Conservation (phyloP, 2,113 vertebrate genomes). For the Ptychochromis oligacanthus region DNA sequence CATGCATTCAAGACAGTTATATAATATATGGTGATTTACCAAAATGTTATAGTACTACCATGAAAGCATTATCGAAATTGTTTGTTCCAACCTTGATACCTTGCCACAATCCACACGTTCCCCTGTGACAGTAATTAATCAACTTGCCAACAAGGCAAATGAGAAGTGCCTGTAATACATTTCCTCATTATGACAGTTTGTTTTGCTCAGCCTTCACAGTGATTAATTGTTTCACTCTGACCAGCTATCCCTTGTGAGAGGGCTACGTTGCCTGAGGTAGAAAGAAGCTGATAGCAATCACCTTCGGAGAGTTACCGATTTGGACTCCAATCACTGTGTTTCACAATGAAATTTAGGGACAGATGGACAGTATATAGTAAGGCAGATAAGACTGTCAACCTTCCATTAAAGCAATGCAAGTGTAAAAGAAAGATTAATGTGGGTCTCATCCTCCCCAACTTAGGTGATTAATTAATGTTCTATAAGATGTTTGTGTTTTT, state of each 20-base stretch:
- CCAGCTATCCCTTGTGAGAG: constrained; percentile 59
- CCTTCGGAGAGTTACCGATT: constrained; percentile 13
- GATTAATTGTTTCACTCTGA: constrained; percentile 79
- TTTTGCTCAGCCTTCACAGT: constrained; percentile 73
- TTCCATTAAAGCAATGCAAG: constrained; percentile 31
- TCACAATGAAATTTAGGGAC: constrained; percentile 31
- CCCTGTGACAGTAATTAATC: constrained; percentile 79
- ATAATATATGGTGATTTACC: background rate
- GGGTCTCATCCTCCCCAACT: background rate
- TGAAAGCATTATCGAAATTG: background rate
- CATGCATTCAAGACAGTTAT: background rate
- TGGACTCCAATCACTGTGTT: constrained; percentile 50
- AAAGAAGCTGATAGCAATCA: constrained; percentile 36
- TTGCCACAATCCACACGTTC: constrained; percentile 25
- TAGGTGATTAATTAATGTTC: constrained; percentile 23
- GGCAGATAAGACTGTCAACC: constrained; percentile 42
- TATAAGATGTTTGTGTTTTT: background rate
- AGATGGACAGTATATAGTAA: constrained; percentile 55
- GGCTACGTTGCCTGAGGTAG: constrained; percentile 47
- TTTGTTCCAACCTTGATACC: constrained; percentile 32
- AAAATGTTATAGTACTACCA: background rate
- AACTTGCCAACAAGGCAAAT: constrained; percentile 69
- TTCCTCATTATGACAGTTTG: constrained; percentile 78
- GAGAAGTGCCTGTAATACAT: constrained; percentile 56
- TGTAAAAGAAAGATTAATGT: constrained; percentile 61